Evolutionary conservation across 2,113 vertebrate genomes (phyloP).

Genomic region (Crypturellus undulatus): DNA sequence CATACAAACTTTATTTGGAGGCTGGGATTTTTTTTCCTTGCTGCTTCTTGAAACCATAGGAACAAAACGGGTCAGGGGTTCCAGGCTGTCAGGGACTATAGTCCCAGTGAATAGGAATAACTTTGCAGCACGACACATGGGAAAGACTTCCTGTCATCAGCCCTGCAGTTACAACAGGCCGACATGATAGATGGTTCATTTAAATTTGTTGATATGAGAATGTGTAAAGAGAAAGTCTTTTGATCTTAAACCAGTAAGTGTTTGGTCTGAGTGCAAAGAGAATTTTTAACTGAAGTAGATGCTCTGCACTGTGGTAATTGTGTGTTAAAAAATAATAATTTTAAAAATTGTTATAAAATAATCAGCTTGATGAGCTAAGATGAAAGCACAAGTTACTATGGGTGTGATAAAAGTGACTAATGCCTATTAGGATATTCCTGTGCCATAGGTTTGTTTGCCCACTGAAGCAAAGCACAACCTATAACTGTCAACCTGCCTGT

Average conservation of each 20-base stretch:
- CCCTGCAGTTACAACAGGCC: not conserved
- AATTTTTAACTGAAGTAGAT: not conserved
- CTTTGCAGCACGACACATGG: fast-evolving
- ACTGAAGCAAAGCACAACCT: not conserved
- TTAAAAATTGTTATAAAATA: not conserved
- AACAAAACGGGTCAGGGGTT: not conserved
- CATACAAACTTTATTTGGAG: not conserved
- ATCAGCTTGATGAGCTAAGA: not conserved
- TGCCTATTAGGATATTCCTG: not conserved
- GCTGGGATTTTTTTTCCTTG: not conserved
- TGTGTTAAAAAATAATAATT: not conserved
- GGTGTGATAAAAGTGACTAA: fast-evolving
- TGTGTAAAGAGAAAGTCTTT: not conserved
- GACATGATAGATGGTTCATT: not conserved
- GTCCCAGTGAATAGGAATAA: not conserved
- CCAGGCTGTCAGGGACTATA: not conserved
- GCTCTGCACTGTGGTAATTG: fast-evolving
- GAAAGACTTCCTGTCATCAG: not conserved
- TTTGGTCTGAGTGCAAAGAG: not conserved
- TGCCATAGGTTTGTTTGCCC: fast-evolving
- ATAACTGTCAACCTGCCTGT: not conserved
- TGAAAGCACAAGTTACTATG: not conserved
- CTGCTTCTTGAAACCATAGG: not conserved
- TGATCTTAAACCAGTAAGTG: fast-evolving
- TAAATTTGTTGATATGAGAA: not conserved